Evolutionary conservation across 2,888 invertebrate species (phyloP).

Genomic region (Cetonia aurata): DNA sequence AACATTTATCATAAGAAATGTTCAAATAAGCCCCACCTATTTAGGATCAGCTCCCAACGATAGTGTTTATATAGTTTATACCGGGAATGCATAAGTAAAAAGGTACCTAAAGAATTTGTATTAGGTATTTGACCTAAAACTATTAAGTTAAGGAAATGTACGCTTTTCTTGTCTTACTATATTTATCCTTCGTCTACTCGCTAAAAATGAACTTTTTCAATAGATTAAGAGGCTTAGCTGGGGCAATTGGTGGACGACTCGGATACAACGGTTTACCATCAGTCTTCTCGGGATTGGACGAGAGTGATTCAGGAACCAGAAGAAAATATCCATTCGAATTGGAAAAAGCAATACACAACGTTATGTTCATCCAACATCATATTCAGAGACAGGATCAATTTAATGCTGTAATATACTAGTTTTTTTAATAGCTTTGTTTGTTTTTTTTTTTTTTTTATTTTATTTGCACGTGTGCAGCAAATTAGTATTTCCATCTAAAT

Average conservation of each 20-base stretch:
- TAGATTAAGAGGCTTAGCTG: slow-evolving; percentile 83
- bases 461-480: no score
- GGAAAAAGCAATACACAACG: slow-evolving; percentile 94
- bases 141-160: background rate
- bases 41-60: no score
- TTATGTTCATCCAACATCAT: slow-evolving; percentile 96
- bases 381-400: slow-evolving; percentile 95
- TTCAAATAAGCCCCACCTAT: no score
- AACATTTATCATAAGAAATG: no score
- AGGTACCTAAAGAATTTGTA: no score
- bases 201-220: background rate
- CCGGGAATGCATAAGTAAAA: no score
- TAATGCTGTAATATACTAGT: slow-evolving; percentile 80
- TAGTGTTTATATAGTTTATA: no score
- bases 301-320: slow-evolving; percentile 81
- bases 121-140: no score
- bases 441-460: no score
- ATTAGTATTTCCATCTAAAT: no score
- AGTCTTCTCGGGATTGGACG: slow-evolving; percentile 86
- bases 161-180: background rate
- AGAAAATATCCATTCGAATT: slow-evolving; percentile 94
- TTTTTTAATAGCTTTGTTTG: background rate
- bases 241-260: slow-evolving; percentile 76
- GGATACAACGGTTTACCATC: slow-evolving; percentile 88
- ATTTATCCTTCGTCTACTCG: no score